Evolutionary conservation across 2,113 vertebrate species (phyloP).

Genomic region (Chinchilla lanigera): DNA sequence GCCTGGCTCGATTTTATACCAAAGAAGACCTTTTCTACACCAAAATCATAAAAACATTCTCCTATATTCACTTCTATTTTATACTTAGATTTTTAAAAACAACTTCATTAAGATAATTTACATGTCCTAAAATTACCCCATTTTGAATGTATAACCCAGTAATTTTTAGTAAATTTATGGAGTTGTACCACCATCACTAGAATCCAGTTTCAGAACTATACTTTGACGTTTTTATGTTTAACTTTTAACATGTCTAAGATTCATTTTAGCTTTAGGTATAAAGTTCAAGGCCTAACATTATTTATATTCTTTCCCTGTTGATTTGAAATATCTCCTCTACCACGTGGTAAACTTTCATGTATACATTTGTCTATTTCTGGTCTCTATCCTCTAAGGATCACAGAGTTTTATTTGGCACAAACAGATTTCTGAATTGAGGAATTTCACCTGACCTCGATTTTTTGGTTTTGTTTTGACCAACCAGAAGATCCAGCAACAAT

Average conservation of each 20-base stretch:
- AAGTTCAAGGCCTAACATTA: neutral
- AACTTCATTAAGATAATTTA: slow-evolving; percentile 41
- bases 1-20: neutral
- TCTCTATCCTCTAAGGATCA: neutral
- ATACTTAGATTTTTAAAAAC: slow-evolving; percentile 1
- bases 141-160: neutral
- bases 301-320: neutral
- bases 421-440: neutral
- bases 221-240: slow-evolving; percentile 41
- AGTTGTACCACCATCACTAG: neutral
- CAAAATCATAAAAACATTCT: slow-evolving; percentile 9
- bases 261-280: slow-evolving; percentile 22
- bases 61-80: slow-evolving; percentile 21
- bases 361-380: neutral
- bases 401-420: slow-evolving; percentile 23
- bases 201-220: neutral
- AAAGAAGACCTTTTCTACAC: neutral
- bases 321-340: neutral
- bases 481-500: neutral
- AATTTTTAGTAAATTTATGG: neutral
- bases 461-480: slow-evolving; percentile 26
- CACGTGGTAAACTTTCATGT: neutral
- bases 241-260: neutral
- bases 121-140: neutral
- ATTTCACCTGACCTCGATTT: neutral